A percentile compares a stretch with the other conserved stretches of the same genome.
Conservation (phyloP, 2,797 vertebrate species). For the Enteromius radiatus region DNA sequence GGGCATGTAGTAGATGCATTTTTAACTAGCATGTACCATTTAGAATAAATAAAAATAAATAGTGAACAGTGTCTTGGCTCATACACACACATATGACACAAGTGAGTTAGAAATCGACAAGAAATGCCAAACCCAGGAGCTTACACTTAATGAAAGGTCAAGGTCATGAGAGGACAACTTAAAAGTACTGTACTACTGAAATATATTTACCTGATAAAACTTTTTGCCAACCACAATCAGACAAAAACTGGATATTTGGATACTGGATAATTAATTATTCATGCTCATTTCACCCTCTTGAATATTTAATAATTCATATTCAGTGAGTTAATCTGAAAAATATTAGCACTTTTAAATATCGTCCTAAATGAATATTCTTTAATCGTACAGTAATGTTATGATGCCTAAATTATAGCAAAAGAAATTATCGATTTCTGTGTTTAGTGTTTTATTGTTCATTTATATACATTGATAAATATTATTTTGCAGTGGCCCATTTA, state of each 20-base stretch:
- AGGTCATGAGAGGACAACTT: background rate
- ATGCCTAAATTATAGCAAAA: background rate
- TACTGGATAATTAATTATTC: background rate
- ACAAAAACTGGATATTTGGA: background rate
- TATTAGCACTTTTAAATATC: background rate
- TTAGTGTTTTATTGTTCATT: background rate
- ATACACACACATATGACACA: conserved; percentile 5
- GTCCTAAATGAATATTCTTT: background rate
- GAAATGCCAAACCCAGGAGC: conserved; percentile 16
- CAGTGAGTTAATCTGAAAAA: background rate
- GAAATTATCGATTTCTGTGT: background rate
- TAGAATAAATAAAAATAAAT: too few relatives aligned
- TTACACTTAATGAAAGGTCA: background rate
- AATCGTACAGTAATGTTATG: background rate
- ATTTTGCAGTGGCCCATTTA: background rate
- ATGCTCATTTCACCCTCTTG: background rate
- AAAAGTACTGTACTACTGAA: background rate
- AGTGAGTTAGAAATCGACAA: conserved; percentile 13
- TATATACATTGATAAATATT: background rate
- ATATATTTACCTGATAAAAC: background rate
- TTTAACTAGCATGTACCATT: conserved; percentile 5
- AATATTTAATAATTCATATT: conserved; percentile 3
- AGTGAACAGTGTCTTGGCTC: background rate
- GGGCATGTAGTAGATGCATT: background rate
- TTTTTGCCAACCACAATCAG: background rate